A percentile compares a stretch with the other conserved stretches of the same genome.
Conservation (phyloP, 2,888 invertebrate genomes). For the Lithophane ornitopus region DNA sequence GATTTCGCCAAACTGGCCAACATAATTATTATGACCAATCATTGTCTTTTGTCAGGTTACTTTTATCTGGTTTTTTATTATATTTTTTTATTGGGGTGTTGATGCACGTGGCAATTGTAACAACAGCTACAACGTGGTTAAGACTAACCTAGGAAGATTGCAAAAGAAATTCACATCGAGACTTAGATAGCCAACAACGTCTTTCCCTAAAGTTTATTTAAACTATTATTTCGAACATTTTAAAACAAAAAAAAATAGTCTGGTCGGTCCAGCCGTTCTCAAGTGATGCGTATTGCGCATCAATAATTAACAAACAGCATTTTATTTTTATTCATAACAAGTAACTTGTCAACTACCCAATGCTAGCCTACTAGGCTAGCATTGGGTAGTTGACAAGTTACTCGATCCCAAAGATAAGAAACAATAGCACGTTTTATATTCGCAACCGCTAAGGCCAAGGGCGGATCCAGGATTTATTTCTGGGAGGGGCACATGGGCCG, state of each 20-base stretch:
- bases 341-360: too few relatives aligned
- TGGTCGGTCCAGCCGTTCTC: background rate
- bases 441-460: background rate
- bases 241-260: background rate
- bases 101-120: background rate
- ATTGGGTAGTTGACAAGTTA: constrained; percentile 1
- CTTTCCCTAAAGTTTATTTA: background rate
- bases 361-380: background rate
- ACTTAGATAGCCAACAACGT: background rate
- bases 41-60: background rate
- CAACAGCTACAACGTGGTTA: background rate
- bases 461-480: too few relatives aligned
- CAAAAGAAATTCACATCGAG: background rate
- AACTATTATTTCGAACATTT: background rate
- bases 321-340: background rate
- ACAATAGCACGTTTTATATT: background rate
- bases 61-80: background rate
- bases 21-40: background rate
- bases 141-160: background rate
- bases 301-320: background rate
- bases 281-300: too few relatives aligned
- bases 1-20: background rate
- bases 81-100: too few relatives aligned
- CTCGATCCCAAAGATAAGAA: background rate
- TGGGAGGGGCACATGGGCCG: too few relatives aligned